A percentile compares a stretch with the other conserved stretches of the same genome.
Conservation (phyloP, 2,888 invertebrate genomes). For the Tetanocera ferruginea region DNA sequence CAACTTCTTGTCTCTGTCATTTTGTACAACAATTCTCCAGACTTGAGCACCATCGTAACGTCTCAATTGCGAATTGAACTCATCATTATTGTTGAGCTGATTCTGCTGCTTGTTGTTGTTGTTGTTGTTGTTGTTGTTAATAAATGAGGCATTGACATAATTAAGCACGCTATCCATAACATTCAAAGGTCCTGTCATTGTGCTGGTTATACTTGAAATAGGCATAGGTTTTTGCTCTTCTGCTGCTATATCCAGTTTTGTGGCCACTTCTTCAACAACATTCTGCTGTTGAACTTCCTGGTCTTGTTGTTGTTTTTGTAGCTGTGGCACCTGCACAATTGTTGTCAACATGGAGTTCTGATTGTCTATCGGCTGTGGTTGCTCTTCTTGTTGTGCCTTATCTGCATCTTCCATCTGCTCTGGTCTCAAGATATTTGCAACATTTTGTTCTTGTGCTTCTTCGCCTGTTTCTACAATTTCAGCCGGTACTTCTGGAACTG, state of each 20-base stretch:
- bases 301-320: conserved; percentile 26
- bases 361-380: conserved; percentile 26
- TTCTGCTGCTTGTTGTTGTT: conserved; percentile 31
- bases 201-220: neutral
- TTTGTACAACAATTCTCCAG: conserved; percentile 77
- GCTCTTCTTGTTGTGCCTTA: conserved; percentile 1
- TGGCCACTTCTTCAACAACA: neutral
- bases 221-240: neutral
- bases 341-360: conserved; percentile 58
- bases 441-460: neutral
- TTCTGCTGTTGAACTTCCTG: conserved; percentile 2
- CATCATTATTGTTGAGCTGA: conserved; percentile 39
- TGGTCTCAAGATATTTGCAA: neutral
- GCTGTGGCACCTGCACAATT: conserved; percentile 53
- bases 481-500: neutral
- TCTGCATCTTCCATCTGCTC: neutral
- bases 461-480: neutral
- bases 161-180: conserved; percentile 62
- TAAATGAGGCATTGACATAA: conserved; percentile 63
- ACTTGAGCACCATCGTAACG: conserved; percentile 84
- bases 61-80: conserved; percentile 66
- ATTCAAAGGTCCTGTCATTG: conserved; percentile 42
- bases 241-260: neutral
- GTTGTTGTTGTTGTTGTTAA: conserved; percentile 42
- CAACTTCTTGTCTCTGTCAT: conserved; percentile 72